Percentiles rank a stretch among this genome's conserved stretches.
These are phyloP conservation scores for Polyergus mexicanus DNA, from an alignment of 1,140 invertebrate genomes.

Conservation along the genomic window DNA sequence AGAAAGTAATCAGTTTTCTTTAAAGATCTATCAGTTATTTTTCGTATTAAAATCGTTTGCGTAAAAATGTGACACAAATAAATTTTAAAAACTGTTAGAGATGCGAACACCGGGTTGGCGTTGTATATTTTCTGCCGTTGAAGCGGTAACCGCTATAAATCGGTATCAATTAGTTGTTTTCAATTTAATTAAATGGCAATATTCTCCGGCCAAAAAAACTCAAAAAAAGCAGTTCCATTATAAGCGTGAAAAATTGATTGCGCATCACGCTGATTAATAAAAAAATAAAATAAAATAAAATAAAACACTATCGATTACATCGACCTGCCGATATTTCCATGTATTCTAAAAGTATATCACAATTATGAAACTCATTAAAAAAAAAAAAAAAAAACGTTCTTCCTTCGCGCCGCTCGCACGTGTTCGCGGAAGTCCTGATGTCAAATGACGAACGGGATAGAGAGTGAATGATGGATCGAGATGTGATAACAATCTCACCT, in stretches of 20 bases:
- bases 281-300: conserved; percentile 63
- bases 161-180: conserved; percentile 61
- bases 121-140: conserved; percentile 23
- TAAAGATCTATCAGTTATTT: background rate
- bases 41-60: background rate
- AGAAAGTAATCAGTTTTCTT: background rate
- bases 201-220: conserved; percentile 34
- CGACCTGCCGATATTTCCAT: conserved; percentile 26
- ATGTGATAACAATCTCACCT: conserved; percentile 81
- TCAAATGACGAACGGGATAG: conserved; percentile 5
- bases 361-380: conserved; percentile 33
- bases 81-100: conserved; percentile 1
- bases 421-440: background rate
- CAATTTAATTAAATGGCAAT: conserved; percentile 48
- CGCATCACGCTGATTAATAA: conserved; percentile 45
- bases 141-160: conserved; percentile 53
- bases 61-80: conserved; percentile 12
- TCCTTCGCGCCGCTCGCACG: too few relatives aligned
- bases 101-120: background rate
- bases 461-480: conserved; percentile 39
- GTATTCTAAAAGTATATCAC: conserved; percentile 36
- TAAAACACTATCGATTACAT: conserved; percentile 54
- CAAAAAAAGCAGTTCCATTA: conserved; percentile 45
- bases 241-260: conserved; percentile 64
- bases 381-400: background rate